Conservation (phyloP, 1,140 invertebrate species). For the Rhynchophorus ferrugineus region DNA sequence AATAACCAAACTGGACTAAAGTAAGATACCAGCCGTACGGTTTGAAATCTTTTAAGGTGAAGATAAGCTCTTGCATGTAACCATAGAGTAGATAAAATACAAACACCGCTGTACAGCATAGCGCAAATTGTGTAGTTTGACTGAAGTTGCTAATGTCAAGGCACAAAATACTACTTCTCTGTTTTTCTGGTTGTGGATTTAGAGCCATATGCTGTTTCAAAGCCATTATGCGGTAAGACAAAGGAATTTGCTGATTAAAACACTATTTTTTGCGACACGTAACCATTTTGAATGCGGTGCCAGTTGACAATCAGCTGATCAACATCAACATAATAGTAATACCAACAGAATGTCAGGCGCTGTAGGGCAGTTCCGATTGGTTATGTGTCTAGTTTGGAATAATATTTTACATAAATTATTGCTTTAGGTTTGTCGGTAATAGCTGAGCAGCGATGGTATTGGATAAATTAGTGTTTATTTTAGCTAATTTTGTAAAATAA, state of each 20-base stretch:
- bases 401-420: no score
- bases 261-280: constrained; percentile 14
- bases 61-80: constrained; percentile 90
- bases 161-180: constrained; percentile 59
- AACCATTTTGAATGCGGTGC: constrained; percentile 10
- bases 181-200: constrained; percentile 29
- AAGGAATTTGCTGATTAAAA: not conserved
- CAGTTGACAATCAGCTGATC: constrained; percentile 3
- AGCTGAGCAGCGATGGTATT: no score
- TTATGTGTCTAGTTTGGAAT: no score
- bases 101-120: constrained; percentile 74
- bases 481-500: no score
- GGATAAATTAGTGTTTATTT: no score
- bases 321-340: not conserved
- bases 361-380: not conserved
- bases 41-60: constrained; percentile 79
- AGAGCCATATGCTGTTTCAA: constrained; percentile 15
- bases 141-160: constrained; percentile 63
- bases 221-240: constrained; percentile 10
- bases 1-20: constrained; percentile 83
- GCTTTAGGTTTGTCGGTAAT: no score
- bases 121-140: constrained; percentile 62
- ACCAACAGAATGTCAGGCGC: not conserved
- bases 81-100: constrained; percentile 85
- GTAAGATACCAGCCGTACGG: constrained; percentile 90